These are phyloP conservation scores for Fragum fragum DNA, from an alignment of 2,888 invertebrate genomes.

Conservation along the genomic window DNA sequence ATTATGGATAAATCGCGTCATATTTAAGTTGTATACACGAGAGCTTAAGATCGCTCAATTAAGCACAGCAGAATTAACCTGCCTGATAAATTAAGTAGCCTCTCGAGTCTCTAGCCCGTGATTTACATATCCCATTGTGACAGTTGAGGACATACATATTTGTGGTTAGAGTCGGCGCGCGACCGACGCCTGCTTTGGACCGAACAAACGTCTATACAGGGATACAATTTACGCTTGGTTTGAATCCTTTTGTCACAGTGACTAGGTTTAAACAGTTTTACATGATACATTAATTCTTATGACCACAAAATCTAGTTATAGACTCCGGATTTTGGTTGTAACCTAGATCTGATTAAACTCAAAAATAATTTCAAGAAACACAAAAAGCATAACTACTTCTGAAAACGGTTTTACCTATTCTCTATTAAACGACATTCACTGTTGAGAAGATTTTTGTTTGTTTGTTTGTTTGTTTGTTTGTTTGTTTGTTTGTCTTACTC, in stretches of 20 bases:
- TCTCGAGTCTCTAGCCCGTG: not conserved
- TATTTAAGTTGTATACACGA: not conserved
- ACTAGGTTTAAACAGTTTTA: not conserved
- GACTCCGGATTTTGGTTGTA: too few relatives aligned
- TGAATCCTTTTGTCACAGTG: slow-evolving; percentile 1
- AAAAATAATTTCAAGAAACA: too few relatives aligned
- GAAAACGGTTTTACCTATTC: too few relatives aligned
- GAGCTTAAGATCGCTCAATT: not conserved
- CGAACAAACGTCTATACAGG: not conserved
- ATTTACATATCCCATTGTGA: not conserved
- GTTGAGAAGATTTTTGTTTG: too few relatives aligned
- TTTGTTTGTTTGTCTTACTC: too few relatives aligned
- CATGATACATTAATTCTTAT: not conserved
- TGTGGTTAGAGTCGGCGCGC: slow-evolving; percentile 20
- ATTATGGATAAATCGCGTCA: not conserved
- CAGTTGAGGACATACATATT: not conserved
- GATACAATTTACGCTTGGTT: slow-evolving; percentile 10
- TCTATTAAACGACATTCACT: too few relatives aligned
- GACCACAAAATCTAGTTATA: not conserved
- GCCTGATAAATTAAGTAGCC: not conserved
- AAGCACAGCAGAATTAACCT: not conserved
- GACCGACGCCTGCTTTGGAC: slow-evolving; percentile 20
- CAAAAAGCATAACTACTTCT: too few relatives aligned
- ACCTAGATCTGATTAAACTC: too few relatives aligned
- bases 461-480: too few relatives aligned